Conservation (phyloP, 1,140 invertebrate species). For the Phenacoccus solenopsis region DNA sequence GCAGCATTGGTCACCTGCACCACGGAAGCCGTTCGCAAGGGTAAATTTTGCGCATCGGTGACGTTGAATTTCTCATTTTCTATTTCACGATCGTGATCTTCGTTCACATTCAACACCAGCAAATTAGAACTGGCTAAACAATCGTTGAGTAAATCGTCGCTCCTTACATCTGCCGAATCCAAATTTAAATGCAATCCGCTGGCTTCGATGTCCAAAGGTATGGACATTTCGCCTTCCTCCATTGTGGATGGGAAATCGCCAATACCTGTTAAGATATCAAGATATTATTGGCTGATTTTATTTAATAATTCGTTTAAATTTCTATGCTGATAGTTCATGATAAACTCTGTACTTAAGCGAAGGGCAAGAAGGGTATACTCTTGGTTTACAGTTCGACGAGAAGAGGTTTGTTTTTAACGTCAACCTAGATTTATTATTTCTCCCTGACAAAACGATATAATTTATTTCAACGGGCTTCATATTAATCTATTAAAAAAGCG, state of each 20-base stretch:
- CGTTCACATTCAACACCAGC: slow-evolving; percentile 23
- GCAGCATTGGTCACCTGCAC: neutral
- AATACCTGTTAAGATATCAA: slow-evolving; percentile 28
- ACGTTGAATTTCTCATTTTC: slow-evolving; percentile 27
- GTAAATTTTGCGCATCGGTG: slow-evolving; percentile 24
- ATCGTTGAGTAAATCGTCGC: slow-evolving; percentile 26
- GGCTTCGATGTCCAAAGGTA: slow-evolving; percentile 26
- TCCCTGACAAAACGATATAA: too few relatives aligned
- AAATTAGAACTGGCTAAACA: slow-evolving; percentile 27
- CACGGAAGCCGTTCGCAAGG: slow-evolving; percentile 11
- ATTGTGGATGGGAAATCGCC: slow-evolving; percentile 27
- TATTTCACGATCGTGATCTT: slow-evolving; percentile 35
- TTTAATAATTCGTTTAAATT: too few relatives aligned
- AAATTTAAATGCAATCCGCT: slow-evolving; percentile 22
- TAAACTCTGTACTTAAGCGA: too few relatives aligned
- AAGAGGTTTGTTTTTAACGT: too few relatives aligned
- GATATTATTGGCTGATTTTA: too few relatives aligned
- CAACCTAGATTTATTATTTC: too few relatives aligned
- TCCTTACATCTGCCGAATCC: neutral
- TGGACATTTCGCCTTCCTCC: slow-evolving; percentile 27
- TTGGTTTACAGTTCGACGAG: too few relatives aligned
- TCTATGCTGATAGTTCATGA: too few relatives aligned
- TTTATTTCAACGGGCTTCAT: too few relatives aligned
- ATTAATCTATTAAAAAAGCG: too few relatives aligned
- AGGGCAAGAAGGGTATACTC: too few relatives aligned